Base-by-base conservation (phyloP, 2,888 invertebrate species). In the Pyrocoelia pectoralis region DNA sequence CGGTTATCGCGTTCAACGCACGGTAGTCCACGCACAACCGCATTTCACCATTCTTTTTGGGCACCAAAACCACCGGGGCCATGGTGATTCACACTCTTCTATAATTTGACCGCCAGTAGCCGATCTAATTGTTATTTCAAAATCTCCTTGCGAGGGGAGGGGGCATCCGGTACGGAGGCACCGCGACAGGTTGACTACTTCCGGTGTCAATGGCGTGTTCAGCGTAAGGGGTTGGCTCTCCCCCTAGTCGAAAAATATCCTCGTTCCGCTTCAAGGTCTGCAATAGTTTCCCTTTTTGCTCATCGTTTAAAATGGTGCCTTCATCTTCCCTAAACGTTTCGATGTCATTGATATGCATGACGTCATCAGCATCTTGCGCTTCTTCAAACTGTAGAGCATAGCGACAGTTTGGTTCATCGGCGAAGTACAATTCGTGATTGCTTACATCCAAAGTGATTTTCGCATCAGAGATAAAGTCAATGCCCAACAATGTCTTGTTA, bases 11-110 rank as follows among this genome's bases (percentile, higher is more conserved):
- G 65, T 56, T 72, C 40, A 71, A 70, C 68, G 15, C 61, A 48
- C 78, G 63, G 52, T 79, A 80, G 53, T 80, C 78, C 0, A 79
- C 70, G 60, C 79, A 77, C 15, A 79, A 61, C 8, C 78, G 61
- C 13, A 68, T 46, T 5, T 57, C 56, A 18, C 74, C 76, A 66
- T 75, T 70, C 51, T 66, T 70, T 59, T 80, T 81, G 1, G 75
- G 75, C 2, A 80, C 74, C 48, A 79, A 60, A 0, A 80, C 70
- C 0, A 72, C 73, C 6, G 78, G 79, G 3, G 77, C 70, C 13
- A 40, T 5, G 40, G 40, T 5, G 4, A 5, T 24, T 24, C 24
- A 24, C 24, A 24, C 8, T 24, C 24, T 5, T 24, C 24, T 3
- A 24, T 24, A 24, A 24, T 40, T 13, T 13, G 12, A 4, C 13